These are phyloP conservation scores for Drosophila suzukii DNA, from an alignment of 1,140 invertebrate species.

Conservation along the genomic window DNA sequence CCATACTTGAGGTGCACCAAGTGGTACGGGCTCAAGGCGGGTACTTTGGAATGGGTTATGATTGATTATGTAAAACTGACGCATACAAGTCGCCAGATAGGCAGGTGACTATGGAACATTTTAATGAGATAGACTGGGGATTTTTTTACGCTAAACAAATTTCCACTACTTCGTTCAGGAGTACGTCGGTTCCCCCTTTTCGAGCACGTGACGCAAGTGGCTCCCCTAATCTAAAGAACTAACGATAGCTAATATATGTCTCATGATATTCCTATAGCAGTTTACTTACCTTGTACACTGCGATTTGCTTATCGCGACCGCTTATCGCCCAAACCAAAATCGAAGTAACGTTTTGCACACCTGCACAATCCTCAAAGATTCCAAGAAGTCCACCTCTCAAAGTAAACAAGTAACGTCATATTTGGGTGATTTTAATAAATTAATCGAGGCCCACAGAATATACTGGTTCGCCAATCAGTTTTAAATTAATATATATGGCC, in stretches of 20 bases:
- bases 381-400: conserved; percentile 21
- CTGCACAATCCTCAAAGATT: conserved; percentile 41
- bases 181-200: conserved; percentile 1
- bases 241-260: conserved; percentile 58
- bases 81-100: conserved; percentile 8
- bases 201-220: conserved; percentile 40
- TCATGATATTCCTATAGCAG: conserved; percentile 59
- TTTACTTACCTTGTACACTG: conserved; percentile 32
- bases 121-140: conserved; percentile 12
- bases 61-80: conserved; percentile 52
- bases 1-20: conserved; percentile 25
- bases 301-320: conserved; percentile 56
- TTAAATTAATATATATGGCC: conserved; percentile 69
- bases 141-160: background rate
- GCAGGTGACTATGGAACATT: conserved; percentile 7
- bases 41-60: conserved; percentile 8
- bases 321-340: conserved; percentile 43
- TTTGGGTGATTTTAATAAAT: conserved; percentile 66
- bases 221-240: conserved; percentile 24
- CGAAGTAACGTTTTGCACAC: conserved; percentile 51
- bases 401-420: conserved; percentile 73
- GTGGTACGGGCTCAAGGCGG: conserved; percentile 10
- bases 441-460: conserved; percentile 27
- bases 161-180: background rate
- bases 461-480: conserved; percentile 59